phyloP scores from a whole-genome alignment of 2,888 invertebrate species.

The Kryphioiulus occultus region DNA sequence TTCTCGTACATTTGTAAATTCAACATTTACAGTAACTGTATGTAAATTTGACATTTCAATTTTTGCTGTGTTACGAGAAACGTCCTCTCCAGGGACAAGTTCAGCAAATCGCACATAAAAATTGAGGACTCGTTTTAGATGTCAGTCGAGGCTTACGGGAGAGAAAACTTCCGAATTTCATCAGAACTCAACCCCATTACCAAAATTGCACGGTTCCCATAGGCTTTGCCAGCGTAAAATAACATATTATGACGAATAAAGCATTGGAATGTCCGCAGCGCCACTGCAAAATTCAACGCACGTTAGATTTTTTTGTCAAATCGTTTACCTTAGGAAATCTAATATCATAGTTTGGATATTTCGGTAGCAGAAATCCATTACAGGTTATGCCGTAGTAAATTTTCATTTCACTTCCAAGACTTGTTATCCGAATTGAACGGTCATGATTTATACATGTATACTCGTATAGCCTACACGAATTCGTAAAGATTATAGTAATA shows the following conservation, averaged over 20 bases:
- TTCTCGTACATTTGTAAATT: background rate
- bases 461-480: background rate
- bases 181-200: background rate
- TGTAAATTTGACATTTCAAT: background rate
- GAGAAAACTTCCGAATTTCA: background rate
- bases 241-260: background rate
- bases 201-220: background rate
- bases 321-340: background rate
- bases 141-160: background rate
- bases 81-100: background rate
- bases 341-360: background rate
- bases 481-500: background rate
- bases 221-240: background rate
- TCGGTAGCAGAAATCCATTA: background rate
- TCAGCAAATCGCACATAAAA: background rate
- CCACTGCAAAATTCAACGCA: background rate
- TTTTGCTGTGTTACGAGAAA: background rate
- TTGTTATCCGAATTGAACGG: too few species aligned
- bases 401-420: background rate
- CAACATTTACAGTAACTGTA: background rate
- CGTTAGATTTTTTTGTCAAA: background rate
- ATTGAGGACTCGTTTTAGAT: background rate
- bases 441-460: background rate
- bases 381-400: background rate
- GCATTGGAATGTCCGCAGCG: background rate